Conservation (phyloP, 2,113 vertebrate genomes). For the Cyanoderma ruficeps region DNA sequence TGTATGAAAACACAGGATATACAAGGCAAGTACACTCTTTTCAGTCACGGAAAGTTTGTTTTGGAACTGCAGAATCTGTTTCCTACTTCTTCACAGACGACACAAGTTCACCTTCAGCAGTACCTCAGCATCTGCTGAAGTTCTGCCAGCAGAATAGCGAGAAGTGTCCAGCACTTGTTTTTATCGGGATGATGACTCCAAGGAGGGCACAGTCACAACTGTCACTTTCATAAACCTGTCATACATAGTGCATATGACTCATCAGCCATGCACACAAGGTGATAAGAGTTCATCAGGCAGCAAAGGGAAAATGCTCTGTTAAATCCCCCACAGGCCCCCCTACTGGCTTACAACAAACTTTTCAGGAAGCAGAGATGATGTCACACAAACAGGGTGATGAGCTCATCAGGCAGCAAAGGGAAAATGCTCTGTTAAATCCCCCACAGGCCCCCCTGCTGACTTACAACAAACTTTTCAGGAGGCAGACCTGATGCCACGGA, state of each 20-base stretch:
- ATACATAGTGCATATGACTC: rapidly evolving
- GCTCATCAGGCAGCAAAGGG: no score
- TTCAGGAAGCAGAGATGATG: no score
- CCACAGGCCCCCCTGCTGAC: no score
- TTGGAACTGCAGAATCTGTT: background rate
- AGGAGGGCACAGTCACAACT: background rate
- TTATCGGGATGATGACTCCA: background rate
- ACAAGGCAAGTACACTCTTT: background rate
- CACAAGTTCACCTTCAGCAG: background rate
- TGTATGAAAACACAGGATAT: background rate
- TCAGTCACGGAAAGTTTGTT: background rate
- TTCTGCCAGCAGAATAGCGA: background rate
- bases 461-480: no score
- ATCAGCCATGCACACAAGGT: background rate
- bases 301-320: background rate
- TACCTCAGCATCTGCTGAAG: background rate
- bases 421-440: no score
- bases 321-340: no score
- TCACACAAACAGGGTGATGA: no score
- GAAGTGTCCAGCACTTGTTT: background rate
- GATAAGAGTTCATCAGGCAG: background rate
- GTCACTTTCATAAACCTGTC: background rate
- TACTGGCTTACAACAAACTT: no score
- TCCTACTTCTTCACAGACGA: background rate
- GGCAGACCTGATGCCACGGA: no score